phyloP scores from a whole-genome alignment of 23 tunicate genomes.

The Halocynthia aurantium region DNA sequence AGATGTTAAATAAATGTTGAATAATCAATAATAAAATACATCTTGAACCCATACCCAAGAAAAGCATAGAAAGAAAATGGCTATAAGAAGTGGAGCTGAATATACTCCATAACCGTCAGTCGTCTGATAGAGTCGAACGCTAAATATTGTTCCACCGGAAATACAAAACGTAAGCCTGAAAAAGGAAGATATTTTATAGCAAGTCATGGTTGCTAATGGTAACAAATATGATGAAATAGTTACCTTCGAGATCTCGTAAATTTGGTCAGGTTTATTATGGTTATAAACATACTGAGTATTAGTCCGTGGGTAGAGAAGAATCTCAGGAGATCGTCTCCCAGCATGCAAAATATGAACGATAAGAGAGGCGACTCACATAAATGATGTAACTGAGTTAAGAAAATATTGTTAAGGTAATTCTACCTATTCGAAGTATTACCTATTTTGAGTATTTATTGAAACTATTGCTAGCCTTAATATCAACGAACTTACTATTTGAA shows the following conservation, averaged over 20 bases:
- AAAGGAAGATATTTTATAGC: not conserved
- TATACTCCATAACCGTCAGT: conserved; percentile 37
- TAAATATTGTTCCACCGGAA: conserved; percentile 27
- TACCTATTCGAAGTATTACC: not conserved
- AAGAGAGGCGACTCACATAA: conserved; percentile 36
- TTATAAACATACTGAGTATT: conserved; percentile 27
- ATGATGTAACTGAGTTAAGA: conserved; percentile 33
- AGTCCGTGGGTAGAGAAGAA: conserved; percentile 45
- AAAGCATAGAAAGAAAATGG: conserved; percentile 5
- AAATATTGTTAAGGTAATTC: not conserved
- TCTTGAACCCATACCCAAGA: conserved; percentile 29
- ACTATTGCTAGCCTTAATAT: not conserved
- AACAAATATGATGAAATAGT: not conserved
- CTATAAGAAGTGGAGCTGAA: conserved; percentile 23
- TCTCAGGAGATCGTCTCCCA: conserved; percentile 40
- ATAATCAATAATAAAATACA: not conserved
- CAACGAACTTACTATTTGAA: conserved; percentile 38
- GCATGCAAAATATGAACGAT: conserved; percentile 41
- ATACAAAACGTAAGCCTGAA: conserved; percentile 24
- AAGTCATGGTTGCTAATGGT: not conserved
- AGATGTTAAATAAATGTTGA: not conserved
- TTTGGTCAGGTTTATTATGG: conserved; percentile 27
- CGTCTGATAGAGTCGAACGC: conserved; percentile 35
- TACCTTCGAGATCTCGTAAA: conserved; percentile 36
- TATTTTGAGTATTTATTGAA: no score